phyloP scores from a whole-genome alignment of 2,113 vertebrate genomes.

The Eolophus roseicapilla region DNA sequence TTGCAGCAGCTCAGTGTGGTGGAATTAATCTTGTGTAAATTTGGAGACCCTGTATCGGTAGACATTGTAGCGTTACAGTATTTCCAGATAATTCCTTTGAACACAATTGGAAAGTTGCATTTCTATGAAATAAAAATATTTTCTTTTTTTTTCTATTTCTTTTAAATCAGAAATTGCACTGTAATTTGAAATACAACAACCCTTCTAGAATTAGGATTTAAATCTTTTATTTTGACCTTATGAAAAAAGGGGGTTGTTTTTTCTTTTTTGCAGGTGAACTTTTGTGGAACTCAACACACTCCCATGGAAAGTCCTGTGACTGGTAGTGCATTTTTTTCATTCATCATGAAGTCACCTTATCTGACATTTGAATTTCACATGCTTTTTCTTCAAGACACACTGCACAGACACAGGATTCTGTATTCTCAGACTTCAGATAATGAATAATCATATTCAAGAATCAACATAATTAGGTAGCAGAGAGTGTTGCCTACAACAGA shows the following conservation, averaged over 20 bases:
- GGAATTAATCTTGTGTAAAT: not conserved
- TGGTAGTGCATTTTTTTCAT: not conserved
- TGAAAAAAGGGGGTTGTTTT: not conserved
- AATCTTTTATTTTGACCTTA: not conserved
- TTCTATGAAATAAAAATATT: not conserved
- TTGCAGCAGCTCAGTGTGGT: not conserved
- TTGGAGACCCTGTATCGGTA: not conserved
- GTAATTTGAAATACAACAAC: not conserved
- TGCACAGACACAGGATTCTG: not conserved
- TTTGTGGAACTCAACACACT: not conserved
- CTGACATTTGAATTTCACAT: not conserved
- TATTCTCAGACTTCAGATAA: slow-evolving; percentile 1
- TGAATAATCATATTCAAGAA: slow-evolving; percentile 53
- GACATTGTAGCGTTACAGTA: not conserved
- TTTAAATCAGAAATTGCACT: not conserved
- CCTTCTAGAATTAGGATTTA: not conserved
- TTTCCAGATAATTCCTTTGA: not conserved
- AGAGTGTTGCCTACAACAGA: slow-evolving; percentile 13
- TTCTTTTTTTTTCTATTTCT: not conserved
- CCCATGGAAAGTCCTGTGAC: not conserved
- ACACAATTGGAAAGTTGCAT: not conserved
- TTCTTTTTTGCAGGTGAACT: not conserved
- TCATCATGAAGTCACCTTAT: not conserved
- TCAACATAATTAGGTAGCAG: slow-evolving; percentile 50
- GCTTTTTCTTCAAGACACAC: not conserved